phyloP scores from a whole-genome alignment of 1,140 invertebrate species.

The Philotrypesis tridentata region DNA sequence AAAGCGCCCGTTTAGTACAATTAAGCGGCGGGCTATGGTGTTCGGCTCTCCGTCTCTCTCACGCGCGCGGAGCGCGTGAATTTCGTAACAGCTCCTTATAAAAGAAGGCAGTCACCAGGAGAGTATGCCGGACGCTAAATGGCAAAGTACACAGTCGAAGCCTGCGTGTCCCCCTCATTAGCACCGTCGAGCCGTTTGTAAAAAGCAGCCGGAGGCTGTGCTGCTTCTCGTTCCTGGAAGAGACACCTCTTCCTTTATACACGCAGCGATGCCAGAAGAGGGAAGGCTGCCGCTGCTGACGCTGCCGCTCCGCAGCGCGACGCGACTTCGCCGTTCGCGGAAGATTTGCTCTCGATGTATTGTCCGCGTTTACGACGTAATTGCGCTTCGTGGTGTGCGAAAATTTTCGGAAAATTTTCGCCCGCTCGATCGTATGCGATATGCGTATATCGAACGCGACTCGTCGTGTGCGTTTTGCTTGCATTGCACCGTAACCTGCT shows the following conservation, averaged over 20 bases:
- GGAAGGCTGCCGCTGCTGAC: not conserved
- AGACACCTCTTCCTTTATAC: slow-evolving; percentile 9
- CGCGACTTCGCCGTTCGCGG: not conserved
- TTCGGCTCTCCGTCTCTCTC: slow-evolving; percentile 27
- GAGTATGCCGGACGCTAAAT: slow-evolving; percentile 61
- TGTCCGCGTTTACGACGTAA: too few relatives aligned
- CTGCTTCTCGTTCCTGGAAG: slow-evolving; percentile 45
- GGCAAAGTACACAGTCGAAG: slow-evolving; percentile 64
- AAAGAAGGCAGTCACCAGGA: slow-evolving; percentile 43
- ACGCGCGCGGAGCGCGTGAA: slow-evolving; percentile 48
- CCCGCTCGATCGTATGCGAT: too few relatives aligned
- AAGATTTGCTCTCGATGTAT: not conserved
- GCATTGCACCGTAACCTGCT: too few relatives aligned
- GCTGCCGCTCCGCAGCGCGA: too few relatives aligned
- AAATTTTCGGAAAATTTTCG: too few relatives aligned
- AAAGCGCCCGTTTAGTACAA: not conserved
- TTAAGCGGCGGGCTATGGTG: not conserved
- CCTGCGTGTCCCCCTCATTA: slow-evolving; percentile 70
- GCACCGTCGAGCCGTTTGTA: slow-evolving; percentile 61
- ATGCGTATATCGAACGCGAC: too few relatives aligned
- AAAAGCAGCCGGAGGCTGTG: slow-evolving; percentile 51
- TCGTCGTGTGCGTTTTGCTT: too few relatives aligned
- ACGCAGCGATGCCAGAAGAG: not conserved
- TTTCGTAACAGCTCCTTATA: slow-evolving; percentile 60
- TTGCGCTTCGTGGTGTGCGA: too few relatives aligned